Conservation (phyloP, 2,797 vertebrate genomes). For the Centropyge bicolor region DNA sequence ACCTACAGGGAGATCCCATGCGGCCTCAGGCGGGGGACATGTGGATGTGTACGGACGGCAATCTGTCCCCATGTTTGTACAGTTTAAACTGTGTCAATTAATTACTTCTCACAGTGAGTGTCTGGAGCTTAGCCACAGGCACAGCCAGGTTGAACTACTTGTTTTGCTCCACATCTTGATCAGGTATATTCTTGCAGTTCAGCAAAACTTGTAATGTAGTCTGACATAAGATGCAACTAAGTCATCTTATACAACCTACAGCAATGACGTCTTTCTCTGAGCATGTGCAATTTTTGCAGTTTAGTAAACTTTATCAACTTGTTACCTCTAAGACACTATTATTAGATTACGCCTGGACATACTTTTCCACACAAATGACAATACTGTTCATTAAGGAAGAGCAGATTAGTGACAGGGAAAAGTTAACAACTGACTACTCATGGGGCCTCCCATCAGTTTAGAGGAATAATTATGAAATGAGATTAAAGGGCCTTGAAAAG, state of each 20-base stretch:
- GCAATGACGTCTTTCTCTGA: background rate
- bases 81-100: conserved; percentile 67
- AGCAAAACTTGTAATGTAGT: conserved; percentile 15
- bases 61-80: conserved; percentile 50
- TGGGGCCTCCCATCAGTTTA: background rate
- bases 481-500: background rate
- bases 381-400: background rate
- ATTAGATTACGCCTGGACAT: background rate
- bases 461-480: background rate
- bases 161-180: conserved; percentile 50
- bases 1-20: conserved; percentile 56
- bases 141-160: conserved; percentile 22
- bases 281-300: background rate
- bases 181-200: conserved; percentile 40
- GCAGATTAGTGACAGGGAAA: background rate
- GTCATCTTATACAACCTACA: background rate
- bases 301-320: background rate
- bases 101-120: conserved; percentile 65
- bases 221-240: conserved; percentile 2
- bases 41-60: conserved; percentile 26
- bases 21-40: conserved; percentile 46
- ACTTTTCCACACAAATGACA: conserved; percentile 9
- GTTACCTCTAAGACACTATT: background rate
- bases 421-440: background rate
- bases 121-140: conserved; percentile 51